These are phyloP conservation scores for Nothocercus julius DNA, from an alignment of 2,113 vertebrate species.

Conservation along the genomic window DNA sequence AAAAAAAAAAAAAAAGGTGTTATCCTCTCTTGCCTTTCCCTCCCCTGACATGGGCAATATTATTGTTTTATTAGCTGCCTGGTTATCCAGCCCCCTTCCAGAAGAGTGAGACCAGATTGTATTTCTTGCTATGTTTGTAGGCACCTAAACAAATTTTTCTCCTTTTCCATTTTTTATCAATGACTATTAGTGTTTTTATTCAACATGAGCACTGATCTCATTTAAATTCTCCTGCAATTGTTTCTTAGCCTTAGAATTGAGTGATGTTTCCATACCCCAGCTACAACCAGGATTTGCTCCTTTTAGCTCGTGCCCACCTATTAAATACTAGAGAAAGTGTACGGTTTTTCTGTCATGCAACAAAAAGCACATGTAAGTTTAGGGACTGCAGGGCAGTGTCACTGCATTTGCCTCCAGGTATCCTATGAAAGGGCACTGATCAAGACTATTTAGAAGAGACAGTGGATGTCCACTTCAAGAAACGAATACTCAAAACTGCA, in stretches of 20 bases:
- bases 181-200: background rate
- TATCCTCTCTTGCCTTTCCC: background rate
- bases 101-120: background rate
- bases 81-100: background rate
- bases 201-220: background rate
- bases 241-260: background rate
- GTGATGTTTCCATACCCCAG: background rate
- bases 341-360: conserved; percentile 1
- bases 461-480: conserved; percentile 21
- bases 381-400: background rate
- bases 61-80: conserved; percentile 10
- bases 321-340: conserved; percentile 11
- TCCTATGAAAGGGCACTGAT: background rate
- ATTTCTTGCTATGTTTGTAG: background rate
- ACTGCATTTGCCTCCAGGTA: background rate
- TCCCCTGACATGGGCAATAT: background rate
- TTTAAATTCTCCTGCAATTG: background rate
- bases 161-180: background rate
- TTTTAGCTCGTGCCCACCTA: conserved; percentile 3
- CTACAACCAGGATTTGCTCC: background rate
- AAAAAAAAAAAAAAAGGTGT: background rate
- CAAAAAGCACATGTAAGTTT: conserved; percentile 16
- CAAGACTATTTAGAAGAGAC: background rate
- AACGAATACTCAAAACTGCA: background rate
- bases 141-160: background rate